Evolutionary conservation across 2,888 invertebrate species (phyloP).

Genomic region (Machimus rusticus): DNA sequence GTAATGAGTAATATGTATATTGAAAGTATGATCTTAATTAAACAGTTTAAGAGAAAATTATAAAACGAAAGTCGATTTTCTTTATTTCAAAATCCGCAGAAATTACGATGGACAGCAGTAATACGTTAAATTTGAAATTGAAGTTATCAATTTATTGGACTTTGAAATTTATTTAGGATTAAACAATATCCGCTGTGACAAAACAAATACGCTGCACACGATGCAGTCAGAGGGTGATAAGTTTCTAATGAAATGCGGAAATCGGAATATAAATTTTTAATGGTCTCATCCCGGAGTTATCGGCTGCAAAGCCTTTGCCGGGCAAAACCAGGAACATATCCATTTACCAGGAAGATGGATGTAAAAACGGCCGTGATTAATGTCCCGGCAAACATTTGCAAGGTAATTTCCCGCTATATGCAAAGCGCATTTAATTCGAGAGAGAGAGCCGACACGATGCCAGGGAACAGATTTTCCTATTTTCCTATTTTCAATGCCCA

Average conservation of each 20-base stretch:
- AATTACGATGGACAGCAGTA: neutral
- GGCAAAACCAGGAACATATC: neutral
- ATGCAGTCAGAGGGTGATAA: neutral
- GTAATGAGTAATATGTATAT: too few relatives aligned
- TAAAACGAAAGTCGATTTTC: neutral
- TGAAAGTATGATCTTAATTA: too few relatives aligned
- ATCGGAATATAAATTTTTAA: neutral
- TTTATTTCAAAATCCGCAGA: neutral
- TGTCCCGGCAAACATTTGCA: constrained; percentile 33
- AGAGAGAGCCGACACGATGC: neutral
- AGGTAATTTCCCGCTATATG: constrained; percentile 30
- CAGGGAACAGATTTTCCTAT: neutral
- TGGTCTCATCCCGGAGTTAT: neutral
- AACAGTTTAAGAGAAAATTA: too few relatives aligned
- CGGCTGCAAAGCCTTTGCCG: neutral
- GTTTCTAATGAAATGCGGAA: neutral
- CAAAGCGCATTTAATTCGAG: constrained; percentile 9
- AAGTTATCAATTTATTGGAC: neutral
- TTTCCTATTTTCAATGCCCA: neutral
- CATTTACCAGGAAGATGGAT: neutral
- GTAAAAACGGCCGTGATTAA: constrained; percentile 23
- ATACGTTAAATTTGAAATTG: neutral
- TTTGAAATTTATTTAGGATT: neutral
- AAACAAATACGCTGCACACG: neutral
- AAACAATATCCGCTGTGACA: neutral